These are phyloP conservation scores for Macrosiphum euphorbiae DNA, from an alignment of 2,888 invertebrate genomes.

Conservation along the genomic window DNA sequence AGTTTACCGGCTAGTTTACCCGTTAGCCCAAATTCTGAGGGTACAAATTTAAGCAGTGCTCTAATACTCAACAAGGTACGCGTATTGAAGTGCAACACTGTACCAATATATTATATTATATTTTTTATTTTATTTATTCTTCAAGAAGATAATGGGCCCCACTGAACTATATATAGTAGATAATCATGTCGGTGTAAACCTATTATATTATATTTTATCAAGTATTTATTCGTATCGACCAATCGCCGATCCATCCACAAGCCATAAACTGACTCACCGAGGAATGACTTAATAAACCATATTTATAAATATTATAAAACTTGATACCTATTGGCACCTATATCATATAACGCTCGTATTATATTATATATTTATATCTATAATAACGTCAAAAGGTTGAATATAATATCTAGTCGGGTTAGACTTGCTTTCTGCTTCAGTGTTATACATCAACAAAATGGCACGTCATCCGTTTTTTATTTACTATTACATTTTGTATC, in stretches of 20 bases:
- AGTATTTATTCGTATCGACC: conserved; percentile 18
- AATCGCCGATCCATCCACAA: background rate
- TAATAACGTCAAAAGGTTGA: conserved; percentile 39
- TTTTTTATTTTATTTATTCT: too few species aligned
- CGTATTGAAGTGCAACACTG: background rate
- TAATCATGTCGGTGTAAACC: background rate
- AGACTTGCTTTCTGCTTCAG: background rate
- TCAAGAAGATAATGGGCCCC: too few species aligned
- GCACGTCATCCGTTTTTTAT: conserved; percentile 17
- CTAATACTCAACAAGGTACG: conserved; percentile 73
- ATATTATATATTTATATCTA: background rate
- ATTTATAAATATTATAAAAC: conserved; percentile 42
- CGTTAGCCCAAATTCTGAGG: conserved; percentile 74
- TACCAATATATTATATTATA: background rate
- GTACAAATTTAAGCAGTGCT: conserved; percentile 72
- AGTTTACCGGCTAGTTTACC: conserved; percentile 70
- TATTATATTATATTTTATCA: conserved; percentile 22
- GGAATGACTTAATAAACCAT: conserved; percentile 23
- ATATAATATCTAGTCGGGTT: conserved; percentile 9
- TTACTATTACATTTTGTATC: conserved; percentile 26
- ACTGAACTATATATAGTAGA: background rate
- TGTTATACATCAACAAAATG: background rate
- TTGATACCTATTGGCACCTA: conserved; percentile 7
- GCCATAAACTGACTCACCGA: conserved; percentile 27
- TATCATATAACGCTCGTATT: background rate